Percentiles rank a stretch among this genome's conserved stretches.
These are phyloP conservation scores for Calcarius lapponicus DNA, from an alignment of 2,797 vertebrate genomes.

Conservation along the genomic window DNA sequence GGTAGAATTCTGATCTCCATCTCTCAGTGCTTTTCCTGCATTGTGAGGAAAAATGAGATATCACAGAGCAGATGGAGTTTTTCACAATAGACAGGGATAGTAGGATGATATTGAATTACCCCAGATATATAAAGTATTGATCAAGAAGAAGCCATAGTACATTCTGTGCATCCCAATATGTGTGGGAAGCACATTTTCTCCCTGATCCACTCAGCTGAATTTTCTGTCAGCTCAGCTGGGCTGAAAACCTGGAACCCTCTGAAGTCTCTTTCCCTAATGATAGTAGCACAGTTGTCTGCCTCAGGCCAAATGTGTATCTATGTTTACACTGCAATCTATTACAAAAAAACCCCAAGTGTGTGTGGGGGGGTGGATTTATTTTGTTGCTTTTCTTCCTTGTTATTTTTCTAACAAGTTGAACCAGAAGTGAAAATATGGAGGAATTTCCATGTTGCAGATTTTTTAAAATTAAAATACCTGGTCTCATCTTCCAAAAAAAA, in stretches of 20 bases:
- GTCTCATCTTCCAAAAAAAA: neutral
- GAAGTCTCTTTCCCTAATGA: neutral
- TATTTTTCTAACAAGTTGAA: neutral
- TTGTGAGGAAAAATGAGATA: neutral
- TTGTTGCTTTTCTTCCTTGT: neutral
- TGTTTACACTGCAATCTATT: neutral
- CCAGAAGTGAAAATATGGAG: neutral
- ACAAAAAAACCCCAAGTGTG: neutral
- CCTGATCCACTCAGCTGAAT: neutral
- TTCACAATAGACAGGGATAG: neutral
- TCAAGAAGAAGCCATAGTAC: neutral
- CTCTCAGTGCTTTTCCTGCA: neutral
- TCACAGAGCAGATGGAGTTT: neutral
- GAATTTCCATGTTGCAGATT: neutral
- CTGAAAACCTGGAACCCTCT: neutral
- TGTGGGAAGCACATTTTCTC: neutral
- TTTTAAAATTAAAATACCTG: neutral
- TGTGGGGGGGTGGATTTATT: rapidly evolving
- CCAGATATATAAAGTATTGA: neutral
- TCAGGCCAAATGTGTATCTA: neutral
- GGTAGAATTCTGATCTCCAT: neutral
- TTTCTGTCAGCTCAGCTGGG: neutral
- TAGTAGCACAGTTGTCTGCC: neutral
- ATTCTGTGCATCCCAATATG: neutral
- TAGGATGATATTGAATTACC: neutral